Conservation (phyloP, 2,797 vertebrate genomes). For the Tamandua tetradactyla region DNA sequence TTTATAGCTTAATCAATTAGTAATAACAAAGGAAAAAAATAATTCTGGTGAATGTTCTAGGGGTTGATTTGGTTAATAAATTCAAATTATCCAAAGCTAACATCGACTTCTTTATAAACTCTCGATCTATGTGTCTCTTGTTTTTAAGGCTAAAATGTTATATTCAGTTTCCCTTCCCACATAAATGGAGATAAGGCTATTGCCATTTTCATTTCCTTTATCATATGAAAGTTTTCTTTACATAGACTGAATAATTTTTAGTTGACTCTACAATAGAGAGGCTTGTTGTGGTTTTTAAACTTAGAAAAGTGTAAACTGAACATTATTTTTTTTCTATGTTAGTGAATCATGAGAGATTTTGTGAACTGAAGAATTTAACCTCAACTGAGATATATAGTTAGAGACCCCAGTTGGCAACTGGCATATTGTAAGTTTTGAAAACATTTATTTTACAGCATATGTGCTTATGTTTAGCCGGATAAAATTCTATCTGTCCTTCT, state of each 20-base stretch:
- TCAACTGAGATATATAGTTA: not conserved
- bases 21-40: not conserved
- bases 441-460: not conserved
- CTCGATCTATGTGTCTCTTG: not conserved
- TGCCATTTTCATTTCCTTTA: constrained; percentile 63
- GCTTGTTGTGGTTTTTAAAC: not conserved
- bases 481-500: not conserved
- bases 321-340: not conserved
- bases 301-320: not conserved
- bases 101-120: not conserved
- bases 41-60: not conserved
- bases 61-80: not conserved
- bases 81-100: constrained; percentile 13
- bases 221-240: not conserved
- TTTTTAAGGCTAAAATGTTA: not conserved
- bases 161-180: constrained; percentile 63
- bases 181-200: constrained; percentile 46
- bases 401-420: not conserved
- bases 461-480: not conserved
- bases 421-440: not conserved
- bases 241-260: constrained; percentile 47
- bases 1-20: not conserved
- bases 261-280: not conserved
- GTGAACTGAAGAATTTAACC: not conserved
- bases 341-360: constrained; percentile 25